Percentiles rank a stretch among this genome's conserved stretches.
Evolutionary conservation across 2,797 vertebrate genomes (phyloP).

Genomic region (Danio choprae): DNA sequence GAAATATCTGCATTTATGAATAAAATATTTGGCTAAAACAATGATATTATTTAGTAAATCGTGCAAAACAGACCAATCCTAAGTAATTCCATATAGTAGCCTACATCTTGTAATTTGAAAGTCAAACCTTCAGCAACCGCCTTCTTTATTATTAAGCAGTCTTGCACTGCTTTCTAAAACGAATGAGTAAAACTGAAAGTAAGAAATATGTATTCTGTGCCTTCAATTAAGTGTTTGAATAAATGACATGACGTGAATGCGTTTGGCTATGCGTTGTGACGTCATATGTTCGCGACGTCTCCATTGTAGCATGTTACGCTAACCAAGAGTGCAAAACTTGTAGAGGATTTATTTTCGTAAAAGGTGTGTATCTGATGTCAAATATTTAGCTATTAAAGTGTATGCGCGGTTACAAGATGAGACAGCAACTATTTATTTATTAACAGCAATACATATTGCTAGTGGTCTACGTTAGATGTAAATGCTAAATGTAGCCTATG

Average conservation of each 20-base stretch:
- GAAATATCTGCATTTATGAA: too few relatives aligned
- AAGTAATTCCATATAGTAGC: too few relatives aligned
- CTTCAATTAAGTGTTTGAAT: too few relatives aligned
- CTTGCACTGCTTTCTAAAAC: too few relatives aligned
- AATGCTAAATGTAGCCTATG: not conserved
- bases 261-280: not conserved
- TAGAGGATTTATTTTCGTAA: not conserved
- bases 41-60: too few relatives aligned
- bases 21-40: too few relatives aligned
- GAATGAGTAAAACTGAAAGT: too few relatives aligned
- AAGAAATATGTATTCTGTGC: too few relatives aligned
- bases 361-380: not conserved
- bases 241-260: not conserved
- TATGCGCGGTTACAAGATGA: not conserved
- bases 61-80: too few relatives aligned
- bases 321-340: not conserved
- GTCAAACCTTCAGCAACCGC: too few relatives aligned
- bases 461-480: not conserved
- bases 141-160: too few relatives aligned
- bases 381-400: not conserved
- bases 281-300: slow-evolving; percentile 1
- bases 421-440: not conserved
- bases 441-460: not conserved
- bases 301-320: slow-evolving; percentile 28
- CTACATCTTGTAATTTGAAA: too few relatives aligned